A percentile compares a stretch with the other conserved stretches of the same genome.
These are phyloP conservation scores for Caracal caracal DNA, from an alignment of 2,113 vertebrate genomes.

Conservation along the genomic window DNA sequence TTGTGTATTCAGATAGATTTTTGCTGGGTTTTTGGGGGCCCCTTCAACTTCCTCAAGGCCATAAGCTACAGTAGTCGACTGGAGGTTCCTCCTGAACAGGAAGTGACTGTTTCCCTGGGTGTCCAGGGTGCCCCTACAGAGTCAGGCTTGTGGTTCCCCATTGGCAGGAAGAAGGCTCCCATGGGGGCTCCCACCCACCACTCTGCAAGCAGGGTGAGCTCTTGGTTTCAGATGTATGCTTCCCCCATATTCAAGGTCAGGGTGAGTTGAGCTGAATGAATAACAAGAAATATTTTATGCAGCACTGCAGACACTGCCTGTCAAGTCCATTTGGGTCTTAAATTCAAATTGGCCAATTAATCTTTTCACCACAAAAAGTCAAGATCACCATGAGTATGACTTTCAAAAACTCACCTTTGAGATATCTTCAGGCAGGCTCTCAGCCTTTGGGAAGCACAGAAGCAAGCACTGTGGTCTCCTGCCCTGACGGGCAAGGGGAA, in stretches of 20 bases:
- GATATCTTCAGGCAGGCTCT: not conserved
- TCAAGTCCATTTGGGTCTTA: not conserved
- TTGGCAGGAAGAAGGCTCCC: not conserved
- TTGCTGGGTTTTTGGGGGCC: not conserved
- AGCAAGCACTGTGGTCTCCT: not conserved
- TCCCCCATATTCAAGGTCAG: not conserved
- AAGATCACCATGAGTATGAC: not conserved
- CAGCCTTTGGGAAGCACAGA: not conserved
- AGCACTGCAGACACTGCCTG: not conserved
- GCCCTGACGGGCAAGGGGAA: not conserved
- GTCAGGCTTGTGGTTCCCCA: not conserved
- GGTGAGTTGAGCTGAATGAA: not conserved
- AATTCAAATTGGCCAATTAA: not conserved
- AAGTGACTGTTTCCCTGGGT: not conserved
- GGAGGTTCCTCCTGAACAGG: slow-evolving; percentile 3
- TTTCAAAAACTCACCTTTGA: not conserved
- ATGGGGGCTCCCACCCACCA: fast-evolving
- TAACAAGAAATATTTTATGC: not conserved
- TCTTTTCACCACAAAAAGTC: not conserved
- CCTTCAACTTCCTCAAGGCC: slow-evolving; percentile 7
- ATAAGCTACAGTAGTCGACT: not conserved
- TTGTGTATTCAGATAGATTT: not conserved
- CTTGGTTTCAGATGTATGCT: not conserved
- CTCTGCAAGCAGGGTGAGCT: not conserved
- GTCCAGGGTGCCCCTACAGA: not conserved